Base-by-base conservation (phyloP, 37 sponge, comb jelly and placozoan species). In the Crambe crambe region DNA sequence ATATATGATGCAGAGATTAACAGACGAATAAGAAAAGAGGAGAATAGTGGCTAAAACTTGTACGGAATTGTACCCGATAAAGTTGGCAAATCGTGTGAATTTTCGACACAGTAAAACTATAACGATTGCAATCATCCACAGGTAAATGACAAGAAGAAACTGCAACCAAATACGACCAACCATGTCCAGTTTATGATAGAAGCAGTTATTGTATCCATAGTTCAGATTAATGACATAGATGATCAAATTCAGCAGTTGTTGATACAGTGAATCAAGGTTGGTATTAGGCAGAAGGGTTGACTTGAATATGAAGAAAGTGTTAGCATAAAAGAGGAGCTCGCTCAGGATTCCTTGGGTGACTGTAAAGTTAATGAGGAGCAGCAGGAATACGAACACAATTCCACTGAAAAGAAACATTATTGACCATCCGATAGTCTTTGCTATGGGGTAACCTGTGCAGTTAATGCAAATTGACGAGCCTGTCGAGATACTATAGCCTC, bases 301-400 rank as follows among this genome's bases (percentile, higher is more conserved):
- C 37, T 21, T 34, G 26, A 6, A 35, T 5, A 74, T 5, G 6
- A 3, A 27, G 3, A 74, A 18, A 2, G 42, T 26, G 37, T 32
- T 74, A 15, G 22, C 22, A 36, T 68, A 68, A 68, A 78, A 68
- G 18, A 68, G 21, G 34, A 78, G 10, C 58, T 27, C 75, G 57
- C 42, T 74, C 20, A 74, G 15, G 3, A 60, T 74, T 58, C 75
- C 58, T 29, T 74, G 59, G 9, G 75, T 57, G 56, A 74, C 37
- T 32, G 58, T 74, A 58, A 74, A 17, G 37, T 74, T 74, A 22
- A 25, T 12, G 6, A 56, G 21, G 3, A 43, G 22, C 35, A 57
- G 4, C 17, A 56, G 8, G 35, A 56, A 27, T 12, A 74, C 37
- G 3, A 58, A 9, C 18, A 26, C 3, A 2, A 74, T 37, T 30